A percentile compares a stretch with the other conserved stretches of the same genome.
These are phyloP conservation scores for Paracanthobrama guichenoti DNA, from an alignment of 2,113 vertebrate species.

Conservation along the genomic window DNA sequence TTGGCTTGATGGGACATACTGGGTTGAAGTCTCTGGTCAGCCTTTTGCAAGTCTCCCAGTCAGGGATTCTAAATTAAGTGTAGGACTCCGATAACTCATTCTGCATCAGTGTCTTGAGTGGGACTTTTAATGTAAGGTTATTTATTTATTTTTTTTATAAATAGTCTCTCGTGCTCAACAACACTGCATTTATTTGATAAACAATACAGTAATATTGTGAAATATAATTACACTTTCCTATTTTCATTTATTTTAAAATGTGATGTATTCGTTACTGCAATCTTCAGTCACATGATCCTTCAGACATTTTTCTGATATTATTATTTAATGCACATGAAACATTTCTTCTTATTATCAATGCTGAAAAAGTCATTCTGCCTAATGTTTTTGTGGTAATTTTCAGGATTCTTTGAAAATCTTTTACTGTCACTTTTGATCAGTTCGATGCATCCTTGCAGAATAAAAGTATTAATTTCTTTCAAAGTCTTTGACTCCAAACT, in stretches of 20 bases:
- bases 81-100: constrained; percentile 55
- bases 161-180: background rate
- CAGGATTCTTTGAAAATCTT: no score
- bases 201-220: background rate
- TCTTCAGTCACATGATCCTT: background rate
- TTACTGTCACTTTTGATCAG: no score
- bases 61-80: background rate
- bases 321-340: background rate
- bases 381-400: background rate
- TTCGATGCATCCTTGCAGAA: background rate
- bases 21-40: constrained; percentile 57
- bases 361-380: no score
- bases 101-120: constrained; percentile 55
- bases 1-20: constrained; percentile 52
- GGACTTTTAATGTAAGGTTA: constrained; percentile 37
- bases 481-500: no score
- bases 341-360: background rate
- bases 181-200: background rate
- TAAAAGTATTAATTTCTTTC: background rate
- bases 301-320: background rate
- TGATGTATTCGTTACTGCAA: background rate
- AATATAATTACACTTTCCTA: background rate
- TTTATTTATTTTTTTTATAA: no score
- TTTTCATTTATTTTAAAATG: background rate
- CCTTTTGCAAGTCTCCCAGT: constrained; percentile 55